Conservation (phyloP, 2,888 invertebrate genomes). For the Morpho helenor region DNA sequence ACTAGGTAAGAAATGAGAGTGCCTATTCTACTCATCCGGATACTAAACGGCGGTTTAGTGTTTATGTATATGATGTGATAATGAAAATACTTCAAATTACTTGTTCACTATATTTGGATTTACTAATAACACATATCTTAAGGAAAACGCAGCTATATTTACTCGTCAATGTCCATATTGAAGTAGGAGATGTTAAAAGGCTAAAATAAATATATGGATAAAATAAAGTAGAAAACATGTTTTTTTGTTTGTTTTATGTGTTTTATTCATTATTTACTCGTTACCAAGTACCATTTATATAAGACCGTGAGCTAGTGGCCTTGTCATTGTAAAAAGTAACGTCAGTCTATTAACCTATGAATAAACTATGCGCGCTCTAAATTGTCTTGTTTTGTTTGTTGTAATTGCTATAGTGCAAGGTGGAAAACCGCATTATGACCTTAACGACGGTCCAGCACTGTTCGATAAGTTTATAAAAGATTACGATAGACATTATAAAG, state of each 20-base stretch:
- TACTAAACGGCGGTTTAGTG: too few species aligned
- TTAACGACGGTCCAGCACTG: slow-evolving; percentile 11
- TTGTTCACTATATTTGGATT: too few species aligned
- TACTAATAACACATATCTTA: too few species aligned
- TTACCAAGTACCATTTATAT: slow-evolving; percentile 2
- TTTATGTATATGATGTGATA: too few species aligned
- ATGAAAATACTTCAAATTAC: too few species aligned
- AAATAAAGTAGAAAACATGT: background rate
- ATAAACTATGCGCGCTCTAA: slow-evolving; percentile 6
- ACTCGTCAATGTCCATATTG: too few species aligned
- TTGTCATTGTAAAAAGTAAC: slow-evolving; percentile 1
- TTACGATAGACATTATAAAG: slow-evolving; percentile 11
- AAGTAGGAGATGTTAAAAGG: too few species aligned
- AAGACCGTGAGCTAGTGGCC: background rate
- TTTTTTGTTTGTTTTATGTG: background rate
- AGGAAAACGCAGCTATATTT: too few species aligned
- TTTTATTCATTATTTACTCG: background rate
- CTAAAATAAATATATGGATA: background rate
- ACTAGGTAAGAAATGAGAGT: too few species aligned
- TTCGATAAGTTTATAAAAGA: slow-evolving; percentile 15
- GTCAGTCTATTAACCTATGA: background rate
- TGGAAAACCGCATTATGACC: slow-evolving; percentile 10
- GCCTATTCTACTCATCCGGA: too few species aligned
- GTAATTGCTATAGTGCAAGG: background rate
- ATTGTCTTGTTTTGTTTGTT: background rate